Percentiles rank a stretch among this genome's conserved stretches.
These are phyloP conservation scores for Philhelius pedissequus DNA, from an alignment of 2,888 invertebrate genomes.

Conservation along the genomic window DNA sequence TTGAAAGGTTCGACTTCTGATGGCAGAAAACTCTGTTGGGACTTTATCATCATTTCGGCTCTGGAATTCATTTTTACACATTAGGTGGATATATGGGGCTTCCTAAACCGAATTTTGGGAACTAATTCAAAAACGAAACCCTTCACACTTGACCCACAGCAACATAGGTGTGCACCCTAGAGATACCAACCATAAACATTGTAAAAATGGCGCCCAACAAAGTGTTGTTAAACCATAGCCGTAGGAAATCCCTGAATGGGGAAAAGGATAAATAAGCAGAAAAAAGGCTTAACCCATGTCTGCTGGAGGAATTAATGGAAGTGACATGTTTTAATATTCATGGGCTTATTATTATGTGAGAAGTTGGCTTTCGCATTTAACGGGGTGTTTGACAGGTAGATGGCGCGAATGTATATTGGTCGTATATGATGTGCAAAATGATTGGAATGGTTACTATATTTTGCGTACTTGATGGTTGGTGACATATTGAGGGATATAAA, in stretches of 20 bases:
- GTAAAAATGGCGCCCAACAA: slow-evolving; percentile 1
- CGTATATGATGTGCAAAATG: not conserved
- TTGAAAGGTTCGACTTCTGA: slow-evolving; percentile 27
- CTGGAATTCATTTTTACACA: slow-evolving; percentile 22
- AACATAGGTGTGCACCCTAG: not conserved
- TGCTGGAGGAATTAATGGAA: slow-evolving; percentile 44
- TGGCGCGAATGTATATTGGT: not conserved
- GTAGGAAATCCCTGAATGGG: not conserved
- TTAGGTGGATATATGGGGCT: slow-evolving; percentile 1
- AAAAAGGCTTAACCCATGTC: slow-evolving; percentile 26
- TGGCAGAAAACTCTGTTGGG: slow-evolving; percentile 17
- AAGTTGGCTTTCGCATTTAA: slow-evolving; percentile 38
- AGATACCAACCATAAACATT: not conserved
- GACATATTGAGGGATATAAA: not conserved
- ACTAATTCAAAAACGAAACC: slow-evolving; percentile 41
- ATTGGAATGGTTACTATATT: not conserved
- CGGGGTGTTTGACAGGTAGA: slow-evolving; percentile 21
- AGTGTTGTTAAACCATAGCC: not conserved
- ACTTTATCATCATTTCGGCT: slow-evolving; percentile 37
- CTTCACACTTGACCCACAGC: slow-evolving; percentile 15
- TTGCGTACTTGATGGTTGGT: not conserved
- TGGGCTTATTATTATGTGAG: slow-evolving; percentile 62
- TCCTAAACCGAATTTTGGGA: slow-evolving; percentile 4
- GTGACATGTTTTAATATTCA: slow-evolving; percentile 62
- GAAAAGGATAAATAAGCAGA: not conserved